Evolutionary conservation across 2,888 invertebrate species (phyloP), one percentile per base, ranked within the genome.

Genomic region (Selenia dentaria): DNA sequence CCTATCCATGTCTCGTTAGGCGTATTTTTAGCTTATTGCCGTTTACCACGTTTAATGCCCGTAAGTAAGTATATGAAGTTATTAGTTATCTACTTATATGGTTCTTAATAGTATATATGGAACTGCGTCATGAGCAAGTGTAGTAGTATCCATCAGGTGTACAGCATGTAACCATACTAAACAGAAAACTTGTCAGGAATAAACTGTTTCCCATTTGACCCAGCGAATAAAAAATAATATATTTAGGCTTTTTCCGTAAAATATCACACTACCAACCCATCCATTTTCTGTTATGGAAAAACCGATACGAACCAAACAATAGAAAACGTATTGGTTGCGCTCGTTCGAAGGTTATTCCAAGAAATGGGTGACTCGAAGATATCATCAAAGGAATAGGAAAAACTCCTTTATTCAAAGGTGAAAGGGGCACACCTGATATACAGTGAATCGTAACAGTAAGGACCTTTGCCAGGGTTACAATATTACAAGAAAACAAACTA

Each of bases 271-370:
- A 42, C 44, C 49, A 41, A 37, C 44, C 52, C 47, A 53, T 49
- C 51, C 50, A 54, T 54, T 55, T 57, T 54, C 51, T 47, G 57
- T 57, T 55, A 59, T 59, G 51, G 53, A 57, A 59, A 59, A 59
- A 54, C 54, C 56, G 49, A 54, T 55, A 59, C 50, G 40, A 37
- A 32, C 36, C 55, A 52, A 57, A 57, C 53, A 59, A 55, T 55
- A 43, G 43, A 35, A 42, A 49, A 48, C 40, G 50, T 54, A 49
- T 46, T 43, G 38, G 43, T 32, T 36, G 37, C 26, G 37, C 33
- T 47, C 51, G 47, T 38, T 54, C 34, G 51, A 42, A 51, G 56
- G 56, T 37, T 43, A 48, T 48, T 41, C 33, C 22, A 42, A 57
- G 44, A 45, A 54, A 48, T 48, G 41, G 51, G 51, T 45, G 54